These are phyloP conservation scores for Hydraecia micacea DNA, from an alignment of 2,888 invertebrate species.

Conservation along the genomic window DNA sequence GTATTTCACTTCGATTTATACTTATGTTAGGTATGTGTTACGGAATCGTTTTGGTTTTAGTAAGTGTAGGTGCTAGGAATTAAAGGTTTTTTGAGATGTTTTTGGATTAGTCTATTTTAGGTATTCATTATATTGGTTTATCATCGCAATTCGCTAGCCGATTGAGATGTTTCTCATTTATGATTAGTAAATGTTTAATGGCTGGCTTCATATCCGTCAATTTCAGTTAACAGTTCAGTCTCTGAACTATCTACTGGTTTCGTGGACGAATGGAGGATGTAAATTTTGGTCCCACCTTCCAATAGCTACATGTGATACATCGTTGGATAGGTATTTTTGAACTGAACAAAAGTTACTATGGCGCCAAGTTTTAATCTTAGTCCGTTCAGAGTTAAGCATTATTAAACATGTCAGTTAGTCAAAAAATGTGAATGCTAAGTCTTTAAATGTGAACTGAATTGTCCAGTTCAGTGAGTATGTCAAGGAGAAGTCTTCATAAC, in stretches of 20 bases:
- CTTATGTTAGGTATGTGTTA: slow-evolving; percentile 27
- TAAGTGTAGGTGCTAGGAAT: neutral
- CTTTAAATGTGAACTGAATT: neutral
- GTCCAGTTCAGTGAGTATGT: neutral
- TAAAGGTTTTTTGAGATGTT: neutral
- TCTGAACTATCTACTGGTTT: neutral
- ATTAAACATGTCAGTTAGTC: too few relatives aligned
- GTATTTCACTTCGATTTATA: slow-evolving; percentile 49
- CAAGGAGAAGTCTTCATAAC: neutral
- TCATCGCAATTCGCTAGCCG: neutral
- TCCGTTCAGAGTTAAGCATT: too few relatives aligned
- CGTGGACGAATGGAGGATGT: neutral
- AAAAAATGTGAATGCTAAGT: neutral
- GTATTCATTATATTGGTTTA: neutral
- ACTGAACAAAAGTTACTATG: too few relatives aligned
- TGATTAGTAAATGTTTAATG: neutral
- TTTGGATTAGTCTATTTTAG: neutral
- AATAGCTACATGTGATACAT: too few relatives aligned
- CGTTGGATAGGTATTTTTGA: too few relatives aligned
- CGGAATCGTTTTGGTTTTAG: slow-evolving; percentile 4
- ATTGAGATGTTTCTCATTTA: neutral
- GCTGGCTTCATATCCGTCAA: neutral
- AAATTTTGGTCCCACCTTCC: neutral
- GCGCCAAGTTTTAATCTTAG: too few relatives aligned
- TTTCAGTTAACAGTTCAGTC: neutral